Percentiles rank a stretch among this genome's conserved stretches.
These are phyloP conservation scores for Drosophila asahinai DNA, from an alignment of 1,140 invertebrate species.

Conservation along the genomic window DNA sequence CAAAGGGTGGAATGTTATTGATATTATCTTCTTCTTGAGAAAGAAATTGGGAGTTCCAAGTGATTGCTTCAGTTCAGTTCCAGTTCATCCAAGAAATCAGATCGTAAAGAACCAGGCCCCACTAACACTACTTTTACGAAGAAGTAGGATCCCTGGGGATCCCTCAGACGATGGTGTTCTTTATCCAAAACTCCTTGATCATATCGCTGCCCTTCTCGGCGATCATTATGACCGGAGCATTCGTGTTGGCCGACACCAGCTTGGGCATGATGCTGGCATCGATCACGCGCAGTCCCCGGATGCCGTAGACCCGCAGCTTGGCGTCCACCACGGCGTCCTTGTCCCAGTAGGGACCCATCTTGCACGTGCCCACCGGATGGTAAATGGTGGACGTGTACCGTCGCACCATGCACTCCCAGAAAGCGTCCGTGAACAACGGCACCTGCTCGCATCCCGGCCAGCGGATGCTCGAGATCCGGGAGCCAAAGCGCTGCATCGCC, in stretches of 20 bases:
- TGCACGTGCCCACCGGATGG: slow-evolving; percentile 95
- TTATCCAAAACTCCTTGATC: slow-evolving; percentile 93
- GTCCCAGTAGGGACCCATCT: slow-evolving; percentile 96
- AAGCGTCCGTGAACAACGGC: slow-evolving; percentile 89
- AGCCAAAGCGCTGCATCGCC: slow-evolving; percentile 90
- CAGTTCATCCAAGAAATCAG: neutral
- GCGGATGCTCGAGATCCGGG: slow-evolving; percentile 88
- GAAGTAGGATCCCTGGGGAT: neutral
- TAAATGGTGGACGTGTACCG: slow-evolving; percentile 93
- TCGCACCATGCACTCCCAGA: slow-evolving; percentile 94
- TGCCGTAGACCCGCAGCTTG: slow-evolving; percentile 91
- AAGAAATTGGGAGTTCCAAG: too few relatives aligned
- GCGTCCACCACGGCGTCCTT: slow-evolving; percentile 94
- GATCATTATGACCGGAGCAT: slow-evolving; percentile 94
- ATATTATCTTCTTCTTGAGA: too few relatives aligned
- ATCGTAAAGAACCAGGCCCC: neutral
- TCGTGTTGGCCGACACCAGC: slow-evolving; percentile 93
- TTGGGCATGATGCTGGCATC: slow-evolving; percentile 94
- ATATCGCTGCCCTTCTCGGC: slow-evolving; percentile 93
- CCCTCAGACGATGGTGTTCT: slow-evolving; percentile 79
- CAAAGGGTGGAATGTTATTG: too few relatives aligned
- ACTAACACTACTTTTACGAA: neutral
- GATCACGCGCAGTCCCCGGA: slow-evolving; percentile 92
- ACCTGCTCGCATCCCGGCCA: slow-evolving; percentile 91
- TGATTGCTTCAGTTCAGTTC: too few relatives aligned